phyloP scores from a whole-genome alignment of 2,797 vertebrate species.

The Peromyscus aztecus region DNA sequence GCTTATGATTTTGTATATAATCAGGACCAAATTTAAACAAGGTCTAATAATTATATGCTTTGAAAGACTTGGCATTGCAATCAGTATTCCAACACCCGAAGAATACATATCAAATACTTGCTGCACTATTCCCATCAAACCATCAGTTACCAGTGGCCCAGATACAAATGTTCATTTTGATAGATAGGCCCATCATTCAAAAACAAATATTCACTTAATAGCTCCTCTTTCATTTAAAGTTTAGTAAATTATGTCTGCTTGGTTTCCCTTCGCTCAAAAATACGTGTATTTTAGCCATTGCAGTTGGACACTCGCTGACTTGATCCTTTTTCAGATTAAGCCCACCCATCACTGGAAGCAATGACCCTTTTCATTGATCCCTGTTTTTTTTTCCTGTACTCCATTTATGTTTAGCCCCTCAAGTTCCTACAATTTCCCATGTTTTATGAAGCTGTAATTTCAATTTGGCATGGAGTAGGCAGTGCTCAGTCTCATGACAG shows the following conservation, averaged over 20 bases:
- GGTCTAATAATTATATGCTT: background rate
- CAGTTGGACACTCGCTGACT: background rate
- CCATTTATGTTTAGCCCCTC: background rate
- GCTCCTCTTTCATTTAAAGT: slow-evolving; percentile 24
- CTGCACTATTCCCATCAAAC: background rate
- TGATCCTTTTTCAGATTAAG: slow-evolving; percentile 27
- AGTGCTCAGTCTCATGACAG: background rate
- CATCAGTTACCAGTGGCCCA: background rate
- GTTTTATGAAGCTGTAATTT: slow-evolving; percentile 40
- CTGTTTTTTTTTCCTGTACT: background rate
- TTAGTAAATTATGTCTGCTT: background rate
- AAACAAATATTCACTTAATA: background rate
- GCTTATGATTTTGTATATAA: background rate
- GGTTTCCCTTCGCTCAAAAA: background rate
- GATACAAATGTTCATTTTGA: background rate
- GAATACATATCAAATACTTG: background rate
- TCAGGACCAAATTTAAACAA: background rate
- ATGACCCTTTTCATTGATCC: background rate
- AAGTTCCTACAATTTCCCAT: background rate
- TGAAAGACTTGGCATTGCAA: background rate
- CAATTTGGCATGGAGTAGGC: background rate
- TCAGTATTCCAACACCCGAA: background rate
- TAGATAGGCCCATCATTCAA: background rate
- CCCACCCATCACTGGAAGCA: background rate
- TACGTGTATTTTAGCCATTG: background rate